phyloP scores from a whole-genome alignment of 2,888 invertebrate genomes.

The Axea sp. region DNA sequence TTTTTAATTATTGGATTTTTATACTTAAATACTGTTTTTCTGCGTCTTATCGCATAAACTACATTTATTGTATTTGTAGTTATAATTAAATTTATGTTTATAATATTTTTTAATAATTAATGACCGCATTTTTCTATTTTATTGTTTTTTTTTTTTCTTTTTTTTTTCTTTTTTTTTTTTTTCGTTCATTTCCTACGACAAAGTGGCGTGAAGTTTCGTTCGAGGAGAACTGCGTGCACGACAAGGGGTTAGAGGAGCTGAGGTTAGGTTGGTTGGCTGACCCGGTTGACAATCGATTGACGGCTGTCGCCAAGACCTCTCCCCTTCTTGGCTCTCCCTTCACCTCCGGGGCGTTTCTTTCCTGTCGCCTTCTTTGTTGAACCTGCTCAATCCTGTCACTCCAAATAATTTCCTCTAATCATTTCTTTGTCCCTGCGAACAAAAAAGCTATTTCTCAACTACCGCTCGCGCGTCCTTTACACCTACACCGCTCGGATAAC shows the following conservation, averaged over 20 bases:
- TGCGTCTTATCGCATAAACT: too few species aligned
- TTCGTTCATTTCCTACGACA: constrained; percentile 21
- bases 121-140: too few species aligned
- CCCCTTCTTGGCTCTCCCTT: constrained; percentile 66
- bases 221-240: constrained; percentile 41
- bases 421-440: constrained; percentile 24
- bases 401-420: constrained; percentile 52
- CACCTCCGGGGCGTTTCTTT: constrained; percentile 61
- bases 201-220: constrained; percentile 47
- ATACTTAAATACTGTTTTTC: too few species aligned
- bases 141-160: too few species aligned
- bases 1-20: too few species aligned
- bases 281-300: constrained; percentile 80
- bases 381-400: constrained; percentile 54
- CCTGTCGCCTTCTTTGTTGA: constrained; percentile 57
- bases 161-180: constrained; percentile 23
- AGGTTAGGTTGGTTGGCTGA: constrained; percentile 78
- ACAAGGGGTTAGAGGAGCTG: constrained; percentile 64
- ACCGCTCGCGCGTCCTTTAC: background rate
- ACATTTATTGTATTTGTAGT: too few species aligned
- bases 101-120: too few species aligned
- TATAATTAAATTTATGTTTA: too few species aligned
- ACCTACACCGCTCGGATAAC: background rate
- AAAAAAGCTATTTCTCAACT: constrained; percentile 28
- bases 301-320: constrained; percentile 79